Conservation (phyloP, 2,797 vertebrate species). For the Onychomys arenicola region DNA sequence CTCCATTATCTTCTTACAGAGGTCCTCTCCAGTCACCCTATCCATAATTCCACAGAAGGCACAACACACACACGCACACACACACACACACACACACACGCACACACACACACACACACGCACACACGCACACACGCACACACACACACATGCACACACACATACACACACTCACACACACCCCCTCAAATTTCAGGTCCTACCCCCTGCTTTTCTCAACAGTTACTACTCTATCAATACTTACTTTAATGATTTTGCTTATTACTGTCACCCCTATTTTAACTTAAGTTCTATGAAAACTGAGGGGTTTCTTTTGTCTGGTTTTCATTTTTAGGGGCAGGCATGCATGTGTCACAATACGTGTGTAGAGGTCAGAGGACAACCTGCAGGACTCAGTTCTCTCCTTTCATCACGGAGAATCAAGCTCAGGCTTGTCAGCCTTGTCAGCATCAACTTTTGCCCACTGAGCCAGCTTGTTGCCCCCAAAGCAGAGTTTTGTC, state of each 20-base stretch:
- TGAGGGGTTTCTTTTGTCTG: neutral
- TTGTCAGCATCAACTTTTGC: neutral
- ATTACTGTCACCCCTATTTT: neutral
- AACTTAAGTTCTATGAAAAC: neutral
- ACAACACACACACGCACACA: neutral
- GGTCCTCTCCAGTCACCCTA: neutral
- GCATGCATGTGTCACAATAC: neutral
- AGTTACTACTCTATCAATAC: neutral
- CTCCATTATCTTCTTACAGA: neutral
- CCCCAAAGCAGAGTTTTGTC: neutral
- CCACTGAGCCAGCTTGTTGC: neutral
- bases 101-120: too few relatives aligned
- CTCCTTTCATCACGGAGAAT: neutral
- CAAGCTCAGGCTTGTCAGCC: neutral
- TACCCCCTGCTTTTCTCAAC: conserved; percentile 23
- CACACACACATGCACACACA: neutral
- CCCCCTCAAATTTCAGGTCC: conserved; percentile 2
- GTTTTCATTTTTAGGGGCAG: neutral
- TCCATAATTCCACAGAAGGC: neutral
- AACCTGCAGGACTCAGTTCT: neutral
- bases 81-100: neutral
- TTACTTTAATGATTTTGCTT: neutral
- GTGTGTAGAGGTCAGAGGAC: neutral
- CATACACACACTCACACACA: too few relatives aligned
- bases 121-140: too few relatives aligned